phyloP scores from a whole-genome alignment of 2,888 invertebrate genomes.

The Hirtodrosophila duncani region DNA sequence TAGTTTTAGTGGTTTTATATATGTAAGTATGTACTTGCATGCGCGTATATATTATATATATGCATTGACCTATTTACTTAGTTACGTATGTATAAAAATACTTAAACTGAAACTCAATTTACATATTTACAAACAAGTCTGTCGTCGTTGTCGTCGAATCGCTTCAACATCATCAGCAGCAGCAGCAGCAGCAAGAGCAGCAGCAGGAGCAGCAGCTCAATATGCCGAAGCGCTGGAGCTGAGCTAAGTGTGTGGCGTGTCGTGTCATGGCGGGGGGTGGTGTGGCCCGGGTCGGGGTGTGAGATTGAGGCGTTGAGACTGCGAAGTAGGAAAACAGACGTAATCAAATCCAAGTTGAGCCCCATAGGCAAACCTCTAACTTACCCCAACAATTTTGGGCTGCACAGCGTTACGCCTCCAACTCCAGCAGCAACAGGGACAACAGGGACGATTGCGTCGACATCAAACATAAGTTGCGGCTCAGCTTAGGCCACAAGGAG shows the following conservation, averaged over 20 bases:
- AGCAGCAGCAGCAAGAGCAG: conserved; percentile 10
- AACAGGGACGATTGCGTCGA: no score
- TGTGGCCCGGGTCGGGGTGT: conserved; percentile 10
- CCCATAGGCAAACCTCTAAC: conserved; percentile 19
- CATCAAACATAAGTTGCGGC: conserved; percentile 58
- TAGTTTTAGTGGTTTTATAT: conserved; percentile 13
- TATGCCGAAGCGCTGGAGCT: no score
- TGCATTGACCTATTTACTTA: conserved; percentile 34
- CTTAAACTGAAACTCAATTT: conserved; percentile 59
- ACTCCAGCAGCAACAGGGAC: conserved; percentile 20
- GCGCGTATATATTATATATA: conserved; percentile 2
- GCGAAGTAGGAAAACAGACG: conserved; percentile 11
- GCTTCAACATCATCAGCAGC: background rate
- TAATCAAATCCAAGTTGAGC: conserved; percentile 34
- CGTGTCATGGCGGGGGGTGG: background rate
- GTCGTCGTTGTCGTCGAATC: conserved; percentile 30
- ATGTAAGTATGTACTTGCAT: conserved; percentile 6
- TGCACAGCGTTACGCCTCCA: background rate
- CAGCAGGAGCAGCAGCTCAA: conserved; percentile 16
- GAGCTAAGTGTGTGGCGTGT: no score
- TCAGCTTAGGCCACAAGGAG: conserved; percentile 43
- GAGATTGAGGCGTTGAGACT: no score
- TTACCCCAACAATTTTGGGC: conserved; percentile 20
- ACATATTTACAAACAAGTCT: conserved; percentile 58
- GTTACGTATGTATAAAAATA: conserved; percentile 72